Evolutionary conservation across 2,113 vertebrate species (phyloP), one percentile per base, ranked within the genome.

Genomic region (Nothocercus julius): DNA sequence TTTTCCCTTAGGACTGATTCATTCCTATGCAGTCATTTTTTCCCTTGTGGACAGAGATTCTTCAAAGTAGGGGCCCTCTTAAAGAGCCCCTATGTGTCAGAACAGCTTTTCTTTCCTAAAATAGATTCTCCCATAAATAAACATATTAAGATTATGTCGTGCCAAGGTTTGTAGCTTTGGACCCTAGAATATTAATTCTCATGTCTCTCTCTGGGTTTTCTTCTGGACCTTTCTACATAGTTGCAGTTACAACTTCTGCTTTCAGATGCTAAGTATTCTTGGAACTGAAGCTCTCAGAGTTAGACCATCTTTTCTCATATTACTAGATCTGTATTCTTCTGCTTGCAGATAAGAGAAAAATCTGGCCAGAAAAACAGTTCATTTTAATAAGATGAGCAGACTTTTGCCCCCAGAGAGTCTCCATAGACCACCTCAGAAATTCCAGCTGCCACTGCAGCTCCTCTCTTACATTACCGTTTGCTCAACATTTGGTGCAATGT

Each of bases 401-500:
- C 95, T 96, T 97, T 97, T 96, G 95, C 95, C 93, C 92, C 62
- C 82, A 86, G 94, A 95, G 94, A 94, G 94, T 93, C 95, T 96
- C 94, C 95, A 81, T 96, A 97, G 93, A 90, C 95, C 93, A 95
- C 95, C 95, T 96, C 93, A 96, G 88, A 97, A 96, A 97, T 97
- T 96, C 96, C 96, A 96, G 94, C 95, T 97, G 93, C 95, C 87
- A 80, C 90, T 93, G 92, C 94, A 96, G 94, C 90, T 97, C 91
- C 93, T 96, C 95, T 95, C 93, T 94, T 97, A 93, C 89, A 90
- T 95, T 96, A 95, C 96, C 94, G 96, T 96, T 97, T 95, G 95
- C 88, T 97, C 94, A 97, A 96, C 96, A 96, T 97, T 97, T 97
- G 96, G 95, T 95, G 94, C 93, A 96, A 97, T 97, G 96, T 96